Conservation (phyloP, 1,140 invertebrate species). For the Adelges cooleyi region DNA sequence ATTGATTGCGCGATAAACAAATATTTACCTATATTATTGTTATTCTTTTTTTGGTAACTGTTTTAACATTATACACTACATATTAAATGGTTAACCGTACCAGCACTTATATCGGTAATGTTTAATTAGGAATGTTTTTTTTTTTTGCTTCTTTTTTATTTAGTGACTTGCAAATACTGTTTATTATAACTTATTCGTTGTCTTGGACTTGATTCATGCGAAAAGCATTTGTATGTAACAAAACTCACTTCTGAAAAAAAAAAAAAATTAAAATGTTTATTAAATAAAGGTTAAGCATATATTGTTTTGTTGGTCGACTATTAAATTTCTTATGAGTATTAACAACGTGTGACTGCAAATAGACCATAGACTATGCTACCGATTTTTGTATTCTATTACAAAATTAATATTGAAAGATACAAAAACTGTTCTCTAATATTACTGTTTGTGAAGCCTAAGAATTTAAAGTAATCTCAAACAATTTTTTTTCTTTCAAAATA, state of each 20-base stretch:
- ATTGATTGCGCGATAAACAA: constrained; percentile 14
- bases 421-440: too few species aligned
- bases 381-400: too few species aligned
- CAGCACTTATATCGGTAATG: constrained; percentile 7
- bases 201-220: background rate
- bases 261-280: background rate
- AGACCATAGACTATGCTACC: too few species aligned
- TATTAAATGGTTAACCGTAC: constrained; percentile 13
- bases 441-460: too few species aligned
- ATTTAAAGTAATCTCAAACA: too few species aligned
- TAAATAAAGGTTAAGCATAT: too few species aligned
- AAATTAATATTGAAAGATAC: too few species aligned
- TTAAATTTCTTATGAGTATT: too few species aligned
- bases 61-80: background rate
- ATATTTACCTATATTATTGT: constrained; percentile 1
- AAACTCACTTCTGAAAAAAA: constrained; percentile 15
- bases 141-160: too few species aligned
- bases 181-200: constrained; percentile 13
- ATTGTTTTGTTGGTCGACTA: too few species aligned
- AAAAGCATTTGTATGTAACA: constrained; percentile 12
- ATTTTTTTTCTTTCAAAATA: too few species aligned
- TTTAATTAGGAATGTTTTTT: constrained; percentile 14
- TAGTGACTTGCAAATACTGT: constrained; percentile 24
- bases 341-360: too few species aligned
- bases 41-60: constrained; percentile 23